Percentiles rank a stretch among this genome's conserved stretches.
These are phyloP conservation scores for Platysteira castanea DNA, from an alignment of 2,113 vertebrate species.

Conservation along the genomic window DNA sequence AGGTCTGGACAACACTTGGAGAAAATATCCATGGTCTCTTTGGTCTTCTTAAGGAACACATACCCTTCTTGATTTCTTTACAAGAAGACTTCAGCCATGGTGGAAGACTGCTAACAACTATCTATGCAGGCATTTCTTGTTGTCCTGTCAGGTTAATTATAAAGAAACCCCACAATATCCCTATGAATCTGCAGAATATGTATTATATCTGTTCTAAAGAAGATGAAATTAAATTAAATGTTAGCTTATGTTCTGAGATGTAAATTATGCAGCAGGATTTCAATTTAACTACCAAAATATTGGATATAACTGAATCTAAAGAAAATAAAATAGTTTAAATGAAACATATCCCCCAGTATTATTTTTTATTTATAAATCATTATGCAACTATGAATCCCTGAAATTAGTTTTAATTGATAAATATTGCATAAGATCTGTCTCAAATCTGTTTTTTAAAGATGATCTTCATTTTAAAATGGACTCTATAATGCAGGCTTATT, in stretches of 20 bases:
- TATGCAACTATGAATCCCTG: slow-evolving; percentile 19
- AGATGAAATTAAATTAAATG: background rate
- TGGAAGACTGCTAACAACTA: background rate
- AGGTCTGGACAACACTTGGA: background rate
- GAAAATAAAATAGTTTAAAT: slow-evolving; percentile 9
- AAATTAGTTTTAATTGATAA: slow-evolving; percentile 47
- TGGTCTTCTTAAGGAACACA: background rate
- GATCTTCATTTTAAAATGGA: slow-evolving; percentile 23
- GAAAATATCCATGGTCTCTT: background rate
- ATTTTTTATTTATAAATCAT: slow-evolving; percentile 54
- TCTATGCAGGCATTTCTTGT: background rate
- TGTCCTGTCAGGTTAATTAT: background rate
- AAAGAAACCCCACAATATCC: background rate
- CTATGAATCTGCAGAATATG: background rate
- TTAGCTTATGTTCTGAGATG: background rate
- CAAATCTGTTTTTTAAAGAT: background rate
- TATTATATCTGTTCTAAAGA: background rate
- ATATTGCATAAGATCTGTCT: slow-evolving; percentile 26
- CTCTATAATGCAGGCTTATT: background rate
- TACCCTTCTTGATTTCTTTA: background rate
- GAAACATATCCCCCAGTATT: slow-evolving; percentile 3
- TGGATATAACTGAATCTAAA: background rate
- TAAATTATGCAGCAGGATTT: background rate
- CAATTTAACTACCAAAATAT: slow-evolving; percentile 39
- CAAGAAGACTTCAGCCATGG: background rate